Base-by-base conservation (phyloP, 53 echinoderm and acorn worm species). In the Pentamera pediparva region DNA sequence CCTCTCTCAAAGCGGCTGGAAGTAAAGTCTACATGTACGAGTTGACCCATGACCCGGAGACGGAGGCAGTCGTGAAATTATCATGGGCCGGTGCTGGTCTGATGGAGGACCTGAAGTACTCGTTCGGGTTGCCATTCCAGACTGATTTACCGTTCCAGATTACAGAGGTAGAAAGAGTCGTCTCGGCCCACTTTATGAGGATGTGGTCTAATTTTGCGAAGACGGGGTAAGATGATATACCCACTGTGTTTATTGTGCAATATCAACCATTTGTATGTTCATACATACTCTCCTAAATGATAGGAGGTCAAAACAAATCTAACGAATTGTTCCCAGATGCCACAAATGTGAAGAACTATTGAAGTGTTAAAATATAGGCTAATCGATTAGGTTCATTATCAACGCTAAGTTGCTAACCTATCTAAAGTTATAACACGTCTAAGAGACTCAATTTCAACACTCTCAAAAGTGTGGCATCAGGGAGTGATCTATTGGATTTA, bases 31-130 rank as follows among this genome's bases (percentile, higher is more conserved):
- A 76, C 51, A 67, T 76, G 53, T 86, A 86, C 35, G 49, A 81
- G 29, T 78, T 86, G 81, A 81, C 81, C 32, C 86, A 86, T 21
- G 47, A 57, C n/a, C 76, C 86, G 9, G 65, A 67, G 48, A 57
- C 76, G 38, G 27, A 81, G 24, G 13, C 67, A 22, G 67, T 67
- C 9, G 11, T 67, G 47, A 43, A 27, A 15, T 67, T 27, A 28
- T 21, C 30, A 8, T 67, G 67, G 67, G 22, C 39, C 29, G 38
- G 67, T 3, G 67, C 67, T 19, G 67, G 67, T 15, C 17, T 43
- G 26, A 41, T 67, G 67, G 67, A 67, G 18, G 67, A 67, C 24
- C 41, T 67, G 10, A 39, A 67, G 67, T 67, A 45, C 30, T 40
- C 45, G 13, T 67, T 67, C 18, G 67, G 67, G 17, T 39, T 67